A percentile compares a stretch with the other conserved stretches of the same genome.
Conservation (phyloP, 92 coral and sea anemone genomes). For the Heliopora coerulea region DNA sequence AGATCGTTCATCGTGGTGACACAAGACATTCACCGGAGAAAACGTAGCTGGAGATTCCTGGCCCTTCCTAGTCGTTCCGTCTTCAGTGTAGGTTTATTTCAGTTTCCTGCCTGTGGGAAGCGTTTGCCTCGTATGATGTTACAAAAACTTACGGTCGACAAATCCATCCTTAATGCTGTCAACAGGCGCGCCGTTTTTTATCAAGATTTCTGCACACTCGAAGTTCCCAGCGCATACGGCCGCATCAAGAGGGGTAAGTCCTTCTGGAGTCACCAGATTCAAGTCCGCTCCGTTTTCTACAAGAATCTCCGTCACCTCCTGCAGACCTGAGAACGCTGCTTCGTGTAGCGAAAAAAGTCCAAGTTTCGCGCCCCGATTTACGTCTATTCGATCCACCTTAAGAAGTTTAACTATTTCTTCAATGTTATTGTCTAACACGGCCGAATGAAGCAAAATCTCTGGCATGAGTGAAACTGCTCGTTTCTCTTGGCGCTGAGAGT, state of each 20-base stretch:
- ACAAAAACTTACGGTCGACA: conserved; percentile 30
- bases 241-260: conserved; percentile 59
- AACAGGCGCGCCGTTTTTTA: conserved; percentile 70
- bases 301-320: conserved; percentile 50
- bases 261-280: conserved; percentile 60
- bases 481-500: conserved; percentile 28
- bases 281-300: conserved; percentile 59
- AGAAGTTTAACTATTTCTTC: conserved; percentile 67
- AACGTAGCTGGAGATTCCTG: background rate
- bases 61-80: no score
- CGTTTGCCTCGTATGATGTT: background rate
- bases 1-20: background rate
- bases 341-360: conserved; percentile 74
- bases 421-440: conserved; percentile 57
- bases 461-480: conserved; percentile 47
- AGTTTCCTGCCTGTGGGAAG: background rate
- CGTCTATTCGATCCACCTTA: conserved; percentile 66
- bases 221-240: conserved; percentile 73
- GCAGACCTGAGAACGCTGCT: conserved; percentile 60
- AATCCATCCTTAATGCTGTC: conserved; percentile 70
- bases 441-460: conserved; percentile 63
- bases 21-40: background rate
- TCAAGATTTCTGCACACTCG: conserved; percentile 76
- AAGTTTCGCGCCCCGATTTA: conserved; percentile 56
- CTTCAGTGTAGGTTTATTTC: no score